Conservation (phyloP, 2,888 invertebrate genomes). For the Choristoneura rosaceana region DNA sequence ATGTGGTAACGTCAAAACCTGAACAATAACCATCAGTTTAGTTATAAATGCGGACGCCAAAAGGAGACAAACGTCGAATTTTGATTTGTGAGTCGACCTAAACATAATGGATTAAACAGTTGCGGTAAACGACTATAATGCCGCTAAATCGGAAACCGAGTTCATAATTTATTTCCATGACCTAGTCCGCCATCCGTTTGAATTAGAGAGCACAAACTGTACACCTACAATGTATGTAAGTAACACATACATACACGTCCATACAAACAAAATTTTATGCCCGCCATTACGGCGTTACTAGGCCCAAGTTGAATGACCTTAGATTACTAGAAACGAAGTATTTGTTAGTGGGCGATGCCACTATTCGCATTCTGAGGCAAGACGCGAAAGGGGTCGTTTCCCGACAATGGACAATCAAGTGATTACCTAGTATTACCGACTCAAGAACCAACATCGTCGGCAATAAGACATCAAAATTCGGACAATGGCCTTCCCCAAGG, state of each 20-base stretch:
- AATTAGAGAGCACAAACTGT: slow-evolving; percentile 11
- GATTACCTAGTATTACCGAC: neutral
- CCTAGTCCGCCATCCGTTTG: slow-evolving; percentile 29
- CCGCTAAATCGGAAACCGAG: slow-evolving; percentile 10
- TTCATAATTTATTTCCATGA: slow-evolving; percentile 32
- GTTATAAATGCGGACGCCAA: neutral
- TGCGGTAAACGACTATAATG: neutral
- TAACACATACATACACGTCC: neutral
- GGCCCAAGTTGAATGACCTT: slow-evolving; percentile 37
- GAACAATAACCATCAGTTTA: neutral
- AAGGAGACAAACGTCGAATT: too few species aligned
- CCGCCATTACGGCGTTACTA: slow-evolving; percentile 31
- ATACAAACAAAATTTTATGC: slow-evolving; percentile 24
- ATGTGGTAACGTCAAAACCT: too few species aligned
- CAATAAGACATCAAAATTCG: neutral
- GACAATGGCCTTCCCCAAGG: too few species aligned
- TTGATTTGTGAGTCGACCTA: too few species aligned
- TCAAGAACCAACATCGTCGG: neutral
- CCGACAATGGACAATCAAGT: neutral
- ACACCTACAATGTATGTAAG: neutral
- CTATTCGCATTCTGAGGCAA: neutral
- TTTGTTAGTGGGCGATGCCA: slow-evolving; percentile 17
- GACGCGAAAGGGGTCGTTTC: neutral
- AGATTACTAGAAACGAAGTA: slow-evolving; percentile 21
- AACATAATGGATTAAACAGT: neutral